Base-by-base conservation (phyloP, 2,888 invertebrate species). In the Epirrita christyi region DNA sequence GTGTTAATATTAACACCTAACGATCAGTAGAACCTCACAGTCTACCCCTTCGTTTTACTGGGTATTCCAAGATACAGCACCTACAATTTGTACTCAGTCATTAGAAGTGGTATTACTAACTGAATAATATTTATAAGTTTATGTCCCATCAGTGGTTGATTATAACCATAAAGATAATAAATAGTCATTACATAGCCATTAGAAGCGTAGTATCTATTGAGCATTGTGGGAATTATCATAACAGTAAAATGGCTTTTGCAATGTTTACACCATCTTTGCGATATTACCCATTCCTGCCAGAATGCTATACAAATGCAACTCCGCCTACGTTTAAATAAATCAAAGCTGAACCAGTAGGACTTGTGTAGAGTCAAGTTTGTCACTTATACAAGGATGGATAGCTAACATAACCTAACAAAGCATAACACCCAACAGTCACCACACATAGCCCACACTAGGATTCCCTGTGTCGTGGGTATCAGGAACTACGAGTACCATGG, bases 201-300 rank as follows among this genome's bases (percentile, higher is more conserved):
- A 55, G 27, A 38, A 44, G 11, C 32, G 11, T 4, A 27, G 28
- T 47, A 38, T 47, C 44, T 34, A 44, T 58, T 47, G 43, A 57
- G 41, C 53, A 49, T 29, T 6, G n/a, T 43, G 42, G 21, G 45
- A 53, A 53, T 42, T 29, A 36, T 59, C 46, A 50, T 52, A 46
- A 41, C 42, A 40, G 58, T 58, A 45, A 57, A 51, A 58, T 49
- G 45, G 53, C 45, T 58, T 53, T 56, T 57, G 63, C 54, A 65
- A 65, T 65, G 54, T 61, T 63, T 59, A 65, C 61, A 56, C 60
- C 65, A 59, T 63, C 63, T 60, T 47, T 40, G 48, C 28, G 42
- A 52, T 45, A 58, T 51, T 47, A 42, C 37, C 42, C 27, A 38
- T 49, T 52, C 38, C 50, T n/a, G 53, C 32, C 41, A 37, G 49